Evolutionary conservation across 2,888 invertebrate species (phyloP).

Genomic region (Drosophila algonquin): DNA sequence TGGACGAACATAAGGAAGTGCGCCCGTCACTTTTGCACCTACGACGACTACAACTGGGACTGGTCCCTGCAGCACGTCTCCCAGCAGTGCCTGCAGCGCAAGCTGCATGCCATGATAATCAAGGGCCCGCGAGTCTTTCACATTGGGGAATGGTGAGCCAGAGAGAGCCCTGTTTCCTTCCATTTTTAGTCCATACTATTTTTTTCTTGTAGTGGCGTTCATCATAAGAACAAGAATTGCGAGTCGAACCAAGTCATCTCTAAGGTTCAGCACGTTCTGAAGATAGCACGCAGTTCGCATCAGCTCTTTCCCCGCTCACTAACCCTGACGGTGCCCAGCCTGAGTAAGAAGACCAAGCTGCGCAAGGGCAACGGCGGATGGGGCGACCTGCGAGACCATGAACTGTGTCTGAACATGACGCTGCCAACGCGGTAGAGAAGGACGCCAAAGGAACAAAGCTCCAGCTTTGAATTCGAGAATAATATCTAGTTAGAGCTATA

Average conservation of each 20-base stretch:
- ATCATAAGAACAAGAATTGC: conserved; percentile 96
- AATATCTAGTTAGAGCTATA: conserved; percentile 45
- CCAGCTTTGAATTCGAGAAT: conserved; percentile 10
- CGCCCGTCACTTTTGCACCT: conserved; percentile 94
- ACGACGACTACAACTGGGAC: conserved; percentile 99
- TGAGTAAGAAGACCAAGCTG: conserved; percentile 89
- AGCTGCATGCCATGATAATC: conserved; percentile 94
- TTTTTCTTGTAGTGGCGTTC: conserved; percentile 90
- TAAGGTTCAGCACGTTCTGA: conserved; percentile 91
- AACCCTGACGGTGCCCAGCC: conserved; percentile 87
- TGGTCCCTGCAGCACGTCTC: conserved; percentile 97
- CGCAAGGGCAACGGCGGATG: conserved; percentile 98
- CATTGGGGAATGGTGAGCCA: conserved; percentile 97
- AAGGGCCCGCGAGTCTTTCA: conserved; percentile 98
- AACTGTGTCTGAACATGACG: conserved; percentile 91
- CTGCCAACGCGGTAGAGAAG: conserved; percentile 74
- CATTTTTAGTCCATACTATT: not conserved
- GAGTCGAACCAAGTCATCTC: conserved; percentile 93
- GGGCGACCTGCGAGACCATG: conserved; percentile 95
- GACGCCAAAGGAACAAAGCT: not conserved
- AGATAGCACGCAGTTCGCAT: conserved; percentile 86
- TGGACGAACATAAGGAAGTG: conserved; percentile 94
- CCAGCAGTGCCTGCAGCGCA: conserved; percentile 90
- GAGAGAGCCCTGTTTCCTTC: not conserved
- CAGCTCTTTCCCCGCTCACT: conserved; percentile 90